Percentiles rank a stretch among this genome's conserved stretches.
Evolutionary conservation across 2,888 invertebrate genomes (phyloP).

Genomic region (Lasioglossum pauxillum): DNA sequence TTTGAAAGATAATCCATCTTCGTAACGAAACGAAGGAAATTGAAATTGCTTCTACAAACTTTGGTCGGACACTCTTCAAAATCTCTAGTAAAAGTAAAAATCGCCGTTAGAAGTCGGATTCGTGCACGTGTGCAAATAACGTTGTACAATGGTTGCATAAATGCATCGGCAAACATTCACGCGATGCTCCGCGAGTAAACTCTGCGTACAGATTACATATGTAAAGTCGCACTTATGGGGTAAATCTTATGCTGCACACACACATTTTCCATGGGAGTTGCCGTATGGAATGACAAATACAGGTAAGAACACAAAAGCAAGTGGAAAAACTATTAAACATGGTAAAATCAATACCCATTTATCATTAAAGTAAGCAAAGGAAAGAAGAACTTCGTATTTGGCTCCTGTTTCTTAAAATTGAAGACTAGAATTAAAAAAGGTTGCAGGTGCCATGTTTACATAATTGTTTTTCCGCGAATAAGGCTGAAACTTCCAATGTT

Average conservation of each 20-base stretch:
- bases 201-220: constrained; percentile 14
- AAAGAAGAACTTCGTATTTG: too few species aligned
- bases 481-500: too few species aligned
- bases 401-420: too few species aligned
- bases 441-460: too few species aligned
- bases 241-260: constrained; percentile 6
- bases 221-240: constrained; percentile 38
- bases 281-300: constrained; percentile 23
- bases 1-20: constrained; percentile 8
- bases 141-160: constrained; percentile 33
- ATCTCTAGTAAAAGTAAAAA: background rate
- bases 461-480: too few species aligned
- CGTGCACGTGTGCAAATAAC: constrained; percentile 31
- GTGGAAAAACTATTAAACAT: background rate
- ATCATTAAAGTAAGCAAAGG: background rate
- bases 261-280: constrained; percentile 24
- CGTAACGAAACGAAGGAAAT: background rate
- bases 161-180: constrained; percentile 49
- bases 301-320: constrained; percentile 19
- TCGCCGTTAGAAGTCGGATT: constrained; percentile 20
- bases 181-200: constrained; percentile 8
- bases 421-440: too few species aligned
- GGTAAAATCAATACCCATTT: background rate
- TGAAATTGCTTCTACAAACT: constrained; percentile 6
- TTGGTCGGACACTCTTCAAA: background rate